A percentile compares a stretch with the other conserved stretches of the same genome.
phyloP scores from a whole-genome alignment of 1,140 invertebrate genomes.

The Neodiprion fabricii region DNA sequence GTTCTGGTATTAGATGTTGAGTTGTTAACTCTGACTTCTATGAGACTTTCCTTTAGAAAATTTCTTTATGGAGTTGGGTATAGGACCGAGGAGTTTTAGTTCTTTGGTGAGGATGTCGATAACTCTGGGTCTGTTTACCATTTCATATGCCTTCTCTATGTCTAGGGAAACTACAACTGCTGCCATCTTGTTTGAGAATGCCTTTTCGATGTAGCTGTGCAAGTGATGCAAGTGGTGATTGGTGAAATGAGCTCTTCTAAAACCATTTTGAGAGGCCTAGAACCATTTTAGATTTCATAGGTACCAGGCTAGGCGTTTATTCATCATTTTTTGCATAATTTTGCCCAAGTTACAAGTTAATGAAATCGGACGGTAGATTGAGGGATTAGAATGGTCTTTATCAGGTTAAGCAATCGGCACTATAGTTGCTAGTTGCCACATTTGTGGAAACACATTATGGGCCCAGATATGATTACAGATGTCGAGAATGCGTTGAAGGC shows the following conservation, averaged over 20 bases:
- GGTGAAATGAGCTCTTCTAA: slow-evolving; percentile 34
- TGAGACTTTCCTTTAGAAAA: slow-evolving; percentile 22
- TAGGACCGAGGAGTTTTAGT: slow-evolving; percentile 18
- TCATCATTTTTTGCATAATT: slow-evolving; percentile 40
- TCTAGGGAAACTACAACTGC: slow-evolving; percentile 34
- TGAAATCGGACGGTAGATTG: slow-evolving; percentile 45
- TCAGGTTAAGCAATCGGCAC: slow-evolving; percentile 49
- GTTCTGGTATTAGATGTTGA: neutral
- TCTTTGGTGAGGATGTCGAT: slow-evolving; percentile 19
- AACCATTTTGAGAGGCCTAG: slow-evolving; percentile 21
- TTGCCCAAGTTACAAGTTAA: slow-evolving; percentile 41
- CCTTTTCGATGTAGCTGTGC: slow-evolving; percentile 30
- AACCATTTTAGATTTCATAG: slow-evolving; percentile 32
- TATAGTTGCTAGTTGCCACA: slow-evolving; percentile 47
- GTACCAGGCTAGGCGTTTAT: slow-evolving; percentile 21
- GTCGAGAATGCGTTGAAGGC: slow-evolving; percentile 26
- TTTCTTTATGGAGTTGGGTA: slow-evolving; percentile 23
- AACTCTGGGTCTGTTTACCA: slow-evolving; percentile 24
- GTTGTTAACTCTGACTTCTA: slow-evolving; percentile 20
- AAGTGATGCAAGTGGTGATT: slow-evolving; percentile 26
- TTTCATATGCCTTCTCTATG: slow-evolving; percentile 41
- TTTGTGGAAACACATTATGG: slow-evolving; percentile 32
- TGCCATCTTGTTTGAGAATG: slow-evolving; percentile 31
- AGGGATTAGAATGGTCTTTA: slow-evolving; percentile 33
- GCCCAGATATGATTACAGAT: slow-evolving; percentile 39